Evolutionary conservation across 2,888 invertebrate species (phyloP), one percentile per base, ranked within the genome.

Genomic region (Apamea epomidion): DNA sequence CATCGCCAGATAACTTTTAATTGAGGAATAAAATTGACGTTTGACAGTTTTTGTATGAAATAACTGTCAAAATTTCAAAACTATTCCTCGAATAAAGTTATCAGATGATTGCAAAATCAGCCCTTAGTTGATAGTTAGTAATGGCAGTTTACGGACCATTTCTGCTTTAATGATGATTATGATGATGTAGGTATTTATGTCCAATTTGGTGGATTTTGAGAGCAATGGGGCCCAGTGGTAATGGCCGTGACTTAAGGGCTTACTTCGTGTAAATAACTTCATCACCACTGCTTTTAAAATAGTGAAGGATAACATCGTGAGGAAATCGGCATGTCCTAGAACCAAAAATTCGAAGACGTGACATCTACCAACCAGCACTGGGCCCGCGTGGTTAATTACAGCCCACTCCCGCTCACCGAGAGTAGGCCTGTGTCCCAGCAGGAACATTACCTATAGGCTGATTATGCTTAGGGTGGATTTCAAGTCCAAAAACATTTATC

Each of bases 141-240:
- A 42, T 42, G 16, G 14, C 29, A 12, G 54, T 54, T 79, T 64
- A 29, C 25, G 29, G 25, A 18, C 6, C 51, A 51, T 80, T 80
- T 80, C 29, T 58, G 37, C n/a, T 45, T 60, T 48, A 16, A 48
- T 60, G 29, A 80, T 58, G n/a, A 78, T 48, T 48, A 48, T 60
- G 29, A 80, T 58, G n/a, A 78, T 29, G 21, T 72, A 16, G 32
- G 16, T 74, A 42, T 45, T 76, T 75, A 76, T 4, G 16, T 45
- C n/a, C 18, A 76, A 64, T 64, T 78, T 64, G 3, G 8, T n/a
- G 4, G 25, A 2, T 25, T 42, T 48, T 7, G n/a, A 12, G 12
- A 12, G 60, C n/a, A n/a, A 29, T 29, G 16, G 6, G 16, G 16
- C 29, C 62, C 29, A 62, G 25, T 58, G 58, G 29, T 60, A 62